These are phyloP conservation scores for Neoniphon sammara DNA, from an alignment of 2,797 vertebrate species.

Conservation along the genomic window DNA sequence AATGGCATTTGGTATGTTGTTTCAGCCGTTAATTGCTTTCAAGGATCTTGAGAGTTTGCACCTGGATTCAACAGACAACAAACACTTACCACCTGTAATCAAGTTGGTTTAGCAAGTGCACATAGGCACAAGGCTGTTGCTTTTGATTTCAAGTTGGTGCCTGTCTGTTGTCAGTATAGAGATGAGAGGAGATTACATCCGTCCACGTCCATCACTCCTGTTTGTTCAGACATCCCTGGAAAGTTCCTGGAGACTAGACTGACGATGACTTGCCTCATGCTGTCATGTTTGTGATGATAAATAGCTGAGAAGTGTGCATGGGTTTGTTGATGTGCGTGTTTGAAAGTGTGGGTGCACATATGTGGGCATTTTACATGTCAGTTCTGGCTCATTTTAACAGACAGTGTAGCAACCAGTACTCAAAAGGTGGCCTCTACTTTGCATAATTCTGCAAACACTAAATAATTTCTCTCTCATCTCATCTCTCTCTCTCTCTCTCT, in stretches of 20 bases:
- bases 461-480: no score
- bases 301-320: constrained; percentile 1
- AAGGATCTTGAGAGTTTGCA: constrained; percentile 21
- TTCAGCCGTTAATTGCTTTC: constrained; percentile 28
- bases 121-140: constrained; percentile 25
- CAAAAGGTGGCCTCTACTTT: constrained; percentile 33
- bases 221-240: constrained; percentile 28
- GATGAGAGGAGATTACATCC: constrained; percentile 33
- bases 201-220: constrained; percentile 26
- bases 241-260: constrained; percentile 15
- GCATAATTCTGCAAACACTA: no score
- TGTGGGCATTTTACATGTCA: constrained; percentile 37
- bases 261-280: not conserved
- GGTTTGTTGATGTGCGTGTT: not conserved
- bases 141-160: constrained; percentile 5
- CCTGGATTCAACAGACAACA: constrained; percentile 29
- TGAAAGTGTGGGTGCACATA: not conserved
- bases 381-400: constrained; percentile 31
- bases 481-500: no score
- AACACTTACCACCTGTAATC: constrained; percentile 58
- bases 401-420: constrained; percentile 33
- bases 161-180: constrained; percentile 39
- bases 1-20: constrained; percentile 8
- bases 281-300: constrained; percentile 23
- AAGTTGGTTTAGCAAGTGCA: constrained; percentile 53